phyloP scores from a whole-genome alignment of 2,888 invertebrate species.

The Brachypterus glaber region DNA sequence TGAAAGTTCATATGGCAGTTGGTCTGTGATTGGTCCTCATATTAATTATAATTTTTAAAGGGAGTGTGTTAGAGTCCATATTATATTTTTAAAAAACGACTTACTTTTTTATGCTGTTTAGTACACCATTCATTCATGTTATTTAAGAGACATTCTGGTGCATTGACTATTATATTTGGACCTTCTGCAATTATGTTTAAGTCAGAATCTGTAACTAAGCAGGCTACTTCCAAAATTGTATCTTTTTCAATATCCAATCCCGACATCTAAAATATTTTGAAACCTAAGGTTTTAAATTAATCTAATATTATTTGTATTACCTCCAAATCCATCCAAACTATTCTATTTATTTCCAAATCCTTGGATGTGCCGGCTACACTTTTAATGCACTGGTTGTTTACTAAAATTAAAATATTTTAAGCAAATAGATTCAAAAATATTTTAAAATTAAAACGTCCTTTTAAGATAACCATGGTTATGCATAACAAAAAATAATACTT shows the following conservation, averaged over 20 bases:
- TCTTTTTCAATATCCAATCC: constrained; percentile 70
- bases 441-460: no score
- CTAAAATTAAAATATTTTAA: no score
- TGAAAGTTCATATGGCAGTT: no score
- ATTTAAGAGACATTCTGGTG: constrained; percentile 59
- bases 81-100: constrained; percentile 2
- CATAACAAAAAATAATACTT: no score
- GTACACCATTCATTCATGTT: constrained; percentile 81
- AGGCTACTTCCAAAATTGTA: constrained; percentile 81
- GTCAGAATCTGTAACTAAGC: constrained; percentile 74
- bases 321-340: constrained; percentile 72
- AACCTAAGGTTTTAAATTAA: background rate
- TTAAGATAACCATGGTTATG: no score
- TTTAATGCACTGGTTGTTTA: no score
- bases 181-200: constrained; percentile 67
- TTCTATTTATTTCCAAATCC: constrained; percentile 36
- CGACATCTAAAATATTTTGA: constrained; percentile 61
- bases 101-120: constrained; percentile 67
- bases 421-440: no score
- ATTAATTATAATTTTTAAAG: no score
- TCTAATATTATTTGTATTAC: constrained; percentile 28
- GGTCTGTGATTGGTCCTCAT: no score
- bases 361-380: no score
- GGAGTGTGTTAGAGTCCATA: background rate
- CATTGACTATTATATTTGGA: constrained; percentile 69